Evolutionary conservation across 2,888 invertebrate species (phyloP).

Genomic region (Caenorhabditis wallacei): DNA sequence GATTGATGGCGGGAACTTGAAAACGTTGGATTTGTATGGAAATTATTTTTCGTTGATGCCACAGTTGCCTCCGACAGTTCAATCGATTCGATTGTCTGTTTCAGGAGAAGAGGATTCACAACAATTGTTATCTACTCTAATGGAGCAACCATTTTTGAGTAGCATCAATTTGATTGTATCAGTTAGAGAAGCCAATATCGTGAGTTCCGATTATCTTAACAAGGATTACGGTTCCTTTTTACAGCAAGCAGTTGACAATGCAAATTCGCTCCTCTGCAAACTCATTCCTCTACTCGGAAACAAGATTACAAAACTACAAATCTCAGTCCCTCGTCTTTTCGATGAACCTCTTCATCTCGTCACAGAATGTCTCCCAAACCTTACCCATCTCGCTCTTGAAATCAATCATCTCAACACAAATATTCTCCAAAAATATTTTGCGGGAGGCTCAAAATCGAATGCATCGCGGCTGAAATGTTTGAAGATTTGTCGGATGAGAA

Average conservation of each 20-base stretch:
- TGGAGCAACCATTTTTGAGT: conserved; percentile 68
- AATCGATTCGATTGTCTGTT: conserved; percentile 78
- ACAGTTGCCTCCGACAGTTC: conserved; percentile 76
- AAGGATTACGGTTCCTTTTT: conserved; percentile 12
- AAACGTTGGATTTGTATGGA: conserved; percentile 81
- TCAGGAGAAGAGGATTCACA: conserved; percentile 79
- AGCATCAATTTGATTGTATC: conserved; percentile 78
- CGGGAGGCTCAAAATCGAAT: conserved; percentile 70
- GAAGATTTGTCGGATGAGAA: conserved; percentile 77
- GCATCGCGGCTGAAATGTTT: conserved; percentile 73
- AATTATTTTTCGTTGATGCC: conserved; percentile 81
- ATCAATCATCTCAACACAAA: conserved; percentile 77
- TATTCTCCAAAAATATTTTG: conserved; percentile 77
- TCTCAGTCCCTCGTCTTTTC: conserved; percentile 76
- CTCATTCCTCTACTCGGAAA: conserved; percentile 76
- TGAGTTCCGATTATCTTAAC: conserved; percentile 40
- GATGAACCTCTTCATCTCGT: conserved; percentile 77
- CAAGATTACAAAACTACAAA: conserved; percentile 78
- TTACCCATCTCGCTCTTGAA: conserved; percentile 78
- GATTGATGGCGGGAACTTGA: conserved; percentile 73
- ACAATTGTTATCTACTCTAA: conserved; percentile 71
- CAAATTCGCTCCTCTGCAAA: conserved; percentile 75
- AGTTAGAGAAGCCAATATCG: conserved; percentile 77
- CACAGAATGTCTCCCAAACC: conserved; percentile 74
- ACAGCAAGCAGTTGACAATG: conserved; percentile 78